Evolutionary conservation across 2,888 invertebrate species (phyloP), one percentile per base, ranked within the genome.

Genomic region (Drosophila fulvimacula): DNA sequence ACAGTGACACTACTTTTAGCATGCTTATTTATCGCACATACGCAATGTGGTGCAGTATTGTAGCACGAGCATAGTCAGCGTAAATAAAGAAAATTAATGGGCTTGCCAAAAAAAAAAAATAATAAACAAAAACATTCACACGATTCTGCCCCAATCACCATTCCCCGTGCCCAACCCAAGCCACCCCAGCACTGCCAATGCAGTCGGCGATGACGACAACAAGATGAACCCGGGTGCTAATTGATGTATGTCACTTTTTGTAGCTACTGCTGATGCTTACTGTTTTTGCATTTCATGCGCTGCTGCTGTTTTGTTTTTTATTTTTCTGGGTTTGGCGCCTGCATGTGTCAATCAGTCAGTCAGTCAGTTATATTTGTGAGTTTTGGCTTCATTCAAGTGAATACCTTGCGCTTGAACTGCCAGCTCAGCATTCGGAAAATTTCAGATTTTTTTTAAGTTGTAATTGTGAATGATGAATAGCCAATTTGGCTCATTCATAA

Each of bases 1-100:
- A 68, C 76, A 77, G 70, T 76, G 78, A 76, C 65, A 73, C 71
- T 55, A 56, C 66, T 62, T 62, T 69, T 73, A 60, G 69, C 48
- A 11, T 41, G 53, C 52, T 32, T 53, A 61, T 79, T 67, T 73
- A 73, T 69, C 42, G 73, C 73, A n/a, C 51, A 81, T 75, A 78
- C 81, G 73, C 81, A 73, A 44, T 56, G 72, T 72, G 63, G 41
- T 65, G 65, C 69, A 66, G n/a, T 36, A 21, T 13, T 41, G 19
- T 11, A 41, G 41, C 41, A 13, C 38, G 27, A 24, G 52, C 17
- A 41, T 27, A 10, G 55, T 34, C 49, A 69, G 59, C 39, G 17
- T 60, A 63, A 64, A 73, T 58, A 55, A 64, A 41, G 42, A 56
- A 46, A 48, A 38, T 56, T 39, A 69, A 61, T 77, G 65, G 41